phyloP scores from a whole-genome alignment of 1,140 invertebrate genomes.

The Lycorma delicatula region DNA sequence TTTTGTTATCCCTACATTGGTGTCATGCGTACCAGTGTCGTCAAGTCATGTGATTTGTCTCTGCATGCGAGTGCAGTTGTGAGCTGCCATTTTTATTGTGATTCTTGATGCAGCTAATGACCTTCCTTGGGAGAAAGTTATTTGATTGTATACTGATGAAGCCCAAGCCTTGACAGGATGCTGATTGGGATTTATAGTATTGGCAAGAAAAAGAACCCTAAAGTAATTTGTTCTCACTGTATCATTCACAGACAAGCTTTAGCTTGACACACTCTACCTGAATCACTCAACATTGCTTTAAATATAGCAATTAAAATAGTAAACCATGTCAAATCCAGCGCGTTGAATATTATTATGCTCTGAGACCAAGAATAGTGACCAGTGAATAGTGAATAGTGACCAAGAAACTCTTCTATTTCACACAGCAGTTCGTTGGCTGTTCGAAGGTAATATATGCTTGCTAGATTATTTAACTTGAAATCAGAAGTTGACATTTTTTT shows the following conservation, averaged over 20 bases:
- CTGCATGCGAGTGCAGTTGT: no score
- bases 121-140: conserved; percentile 18
- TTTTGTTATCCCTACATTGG: no score
- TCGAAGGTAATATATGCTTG: conserved; percentile 17
- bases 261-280: conserved; percentile 16
- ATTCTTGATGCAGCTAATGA: conserved; percentile 9
- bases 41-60: no score
- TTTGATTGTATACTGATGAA: conserved; percentile 38
- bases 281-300: conserved; percentile 9
- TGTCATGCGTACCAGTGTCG: no score
- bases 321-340: conserved; percentile 1
- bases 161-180: conserved; percentile 36
- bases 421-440: no score
- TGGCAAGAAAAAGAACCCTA: conserved; percentile 32
- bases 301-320: background rate
- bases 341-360: conserved; percentile 32
- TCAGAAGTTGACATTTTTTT: conserved; percentile 9
- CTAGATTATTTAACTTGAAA: conserved; percentile 15
- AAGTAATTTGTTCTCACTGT: conserved; percentile 34
- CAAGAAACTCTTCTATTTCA: no score
- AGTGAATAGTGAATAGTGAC: no score
- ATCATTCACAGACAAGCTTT: conserved; percentile 33
- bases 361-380: conserved; percentile 27
- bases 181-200: conserved; percentile 31
- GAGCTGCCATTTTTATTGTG: no score